Conservation (phyloP, 2,113 vertebrate species). For the Edolisoma coerulescens region DNA sequence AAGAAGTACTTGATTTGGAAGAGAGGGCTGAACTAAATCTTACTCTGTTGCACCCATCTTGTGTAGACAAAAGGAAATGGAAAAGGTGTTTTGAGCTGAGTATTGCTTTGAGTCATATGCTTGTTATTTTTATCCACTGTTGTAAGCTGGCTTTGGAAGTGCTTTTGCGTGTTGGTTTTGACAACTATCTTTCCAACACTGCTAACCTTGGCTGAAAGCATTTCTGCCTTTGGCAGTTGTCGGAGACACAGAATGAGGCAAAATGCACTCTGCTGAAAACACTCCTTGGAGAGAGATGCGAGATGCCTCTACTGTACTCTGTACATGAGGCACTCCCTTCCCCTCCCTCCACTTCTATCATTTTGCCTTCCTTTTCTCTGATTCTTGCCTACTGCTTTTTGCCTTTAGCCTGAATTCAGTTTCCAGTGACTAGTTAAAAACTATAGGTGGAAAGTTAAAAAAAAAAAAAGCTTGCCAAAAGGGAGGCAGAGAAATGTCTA, state of each 20-base stretch:
- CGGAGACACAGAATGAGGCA: neutral
- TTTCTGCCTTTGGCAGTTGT: constrained; percentile 1
- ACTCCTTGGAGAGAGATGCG: neutral
- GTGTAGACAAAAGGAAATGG: neutral
- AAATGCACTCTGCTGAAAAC: neutral
- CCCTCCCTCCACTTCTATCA: neutral
- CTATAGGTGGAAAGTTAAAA: neutral
- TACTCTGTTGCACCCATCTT: neutral
- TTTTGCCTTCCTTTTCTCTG: neutral
- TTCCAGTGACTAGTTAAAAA: neutral
- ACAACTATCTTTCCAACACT: neutral
- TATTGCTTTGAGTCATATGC: constrained; percentile 4
- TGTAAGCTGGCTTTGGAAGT: constrained; percentile 15
- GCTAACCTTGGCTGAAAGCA: constrained; percentile 3
- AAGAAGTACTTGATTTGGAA: neutral
- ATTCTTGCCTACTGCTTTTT: neutral
- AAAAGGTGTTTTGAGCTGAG: neutral
- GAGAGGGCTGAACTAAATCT: neutral
- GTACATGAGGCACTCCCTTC: neutral
- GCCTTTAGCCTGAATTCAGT: neutral
- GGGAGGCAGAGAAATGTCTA: neutral
- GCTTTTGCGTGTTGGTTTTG: constrained; percentile 38
- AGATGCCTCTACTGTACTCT: neutral
- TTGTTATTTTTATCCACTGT: constrained; percentile 21
- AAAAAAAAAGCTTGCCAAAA: neutral